Evolutionary conservation across 2,797 vertebrate species (phyloP).

Genomic region (Paramormyrops hopkinsi): DNA sequence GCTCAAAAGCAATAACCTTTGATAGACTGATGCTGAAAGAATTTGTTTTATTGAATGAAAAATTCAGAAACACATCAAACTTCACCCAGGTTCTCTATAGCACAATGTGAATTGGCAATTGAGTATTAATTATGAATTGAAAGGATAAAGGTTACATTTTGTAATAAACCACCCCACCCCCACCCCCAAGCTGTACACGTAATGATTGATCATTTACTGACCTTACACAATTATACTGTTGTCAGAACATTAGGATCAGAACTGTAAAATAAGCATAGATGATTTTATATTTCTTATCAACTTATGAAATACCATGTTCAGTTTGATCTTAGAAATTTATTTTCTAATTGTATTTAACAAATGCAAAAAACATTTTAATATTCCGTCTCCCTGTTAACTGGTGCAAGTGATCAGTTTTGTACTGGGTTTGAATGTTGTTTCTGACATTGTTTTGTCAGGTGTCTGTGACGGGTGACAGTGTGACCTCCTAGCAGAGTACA

Average conservation of each 20-base stretch:
- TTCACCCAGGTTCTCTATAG: not conserved
- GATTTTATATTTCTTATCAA: not conserved
- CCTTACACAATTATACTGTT: not conserved
- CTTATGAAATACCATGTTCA: not conserved
- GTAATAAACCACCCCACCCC: not conserved
- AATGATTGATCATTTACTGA: not conserved
- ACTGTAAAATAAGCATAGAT: not conserved
- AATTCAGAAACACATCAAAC: not conserved
- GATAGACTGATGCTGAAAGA: not conserved
- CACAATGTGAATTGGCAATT: not conserved
- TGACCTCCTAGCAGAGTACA: not conserved
- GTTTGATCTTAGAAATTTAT: not conserved
- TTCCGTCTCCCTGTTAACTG: not conserved
- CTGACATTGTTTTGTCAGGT: not conserved
- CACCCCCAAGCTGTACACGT: not conserved
- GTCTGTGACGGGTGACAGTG: not conserved
- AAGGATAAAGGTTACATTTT: not conserved
- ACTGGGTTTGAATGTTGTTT: not conserved
- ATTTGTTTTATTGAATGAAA: not conserved
- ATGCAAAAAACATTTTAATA: not conserved
- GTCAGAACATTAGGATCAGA: not conserved
- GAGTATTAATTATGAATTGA: not conserved
- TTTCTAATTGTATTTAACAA: not conserved
- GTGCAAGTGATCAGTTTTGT: not conserved
- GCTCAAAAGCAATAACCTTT: not conserved